Conservation (phyloP, 2,797 vertebrate genomes). For the Eupleurogrammus muticus region DNA sequence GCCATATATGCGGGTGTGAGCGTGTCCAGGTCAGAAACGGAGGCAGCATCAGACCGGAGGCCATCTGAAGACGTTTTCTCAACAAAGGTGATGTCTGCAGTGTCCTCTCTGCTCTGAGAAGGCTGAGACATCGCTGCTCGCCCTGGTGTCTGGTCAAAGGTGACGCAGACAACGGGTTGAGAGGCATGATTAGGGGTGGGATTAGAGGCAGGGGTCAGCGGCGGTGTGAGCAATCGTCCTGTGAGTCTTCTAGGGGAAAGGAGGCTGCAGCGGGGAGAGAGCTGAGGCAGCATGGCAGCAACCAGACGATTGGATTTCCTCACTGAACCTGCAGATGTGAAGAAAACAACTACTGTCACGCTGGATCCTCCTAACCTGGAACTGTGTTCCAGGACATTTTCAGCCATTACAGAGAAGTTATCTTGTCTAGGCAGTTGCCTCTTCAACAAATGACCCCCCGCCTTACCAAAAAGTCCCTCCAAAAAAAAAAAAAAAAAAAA, state of each 20-base stretch:
- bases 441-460: no score
- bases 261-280: slow-evolving; percentile 57
- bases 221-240: slow-evolving; percentile 47
- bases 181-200: slow-evolving; percentile 27
- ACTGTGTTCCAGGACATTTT: no score
- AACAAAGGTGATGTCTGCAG: slow-evolving; percentile 31
- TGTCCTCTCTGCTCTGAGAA: neutral
- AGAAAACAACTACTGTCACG: neutral
- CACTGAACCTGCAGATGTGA: slow-evolving; percentile 56
- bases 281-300: slow-evolving; percentile 35
- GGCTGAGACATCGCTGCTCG: slow-evolving; percentile 23
- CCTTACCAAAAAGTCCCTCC: no score
- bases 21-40: no score
- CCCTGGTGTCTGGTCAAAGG: slow-evolving; percentile 37
- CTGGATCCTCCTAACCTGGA: neutral
- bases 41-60: no score
- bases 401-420: no score
- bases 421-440: no score
- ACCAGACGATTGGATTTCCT: slow-evolving; percentile 74
- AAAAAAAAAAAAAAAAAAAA: no score
- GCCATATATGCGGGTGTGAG: neutral
- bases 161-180: neutral
- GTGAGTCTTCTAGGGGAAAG: slow-evolving; percentile 61
- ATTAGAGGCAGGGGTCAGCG: slow-evolving; percentile 39
- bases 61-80: slow-evolving; percentile 30